Percentiles rank a stretch among this genome's conserved stretches.
phyloP scores from a whole-genome alignment of 2,113 vertebrate species.

The Apteryx owenii region DNA sequence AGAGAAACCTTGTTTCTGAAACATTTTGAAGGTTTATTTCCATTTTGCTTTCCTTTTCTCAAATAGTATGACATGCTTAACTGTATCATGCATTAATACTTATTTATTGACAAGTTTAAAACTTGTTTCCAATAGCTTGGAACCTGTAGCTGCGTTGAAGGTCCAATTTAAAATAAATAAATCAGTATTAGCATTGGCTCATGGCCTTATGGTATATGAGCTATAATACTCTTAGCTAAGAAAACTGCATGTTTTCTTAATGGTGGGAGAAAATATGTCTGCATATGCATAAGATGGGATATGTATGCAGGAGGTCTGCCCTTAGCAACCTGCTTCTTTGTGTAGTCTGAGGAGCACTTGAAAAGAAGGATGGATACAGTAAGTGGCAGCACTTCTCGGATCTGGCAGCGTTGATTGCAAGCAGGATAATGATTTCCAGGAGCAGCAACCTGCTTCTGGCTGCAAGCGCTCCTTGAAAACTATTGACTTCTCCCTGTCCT shows the following conservation, averaged over 20 bases:
- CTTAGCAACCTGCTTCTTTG: background rate
- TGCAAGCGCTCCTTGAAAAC: background rate
- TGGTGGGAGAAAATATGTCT: background rate
- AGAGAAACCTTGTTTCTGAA: background rate
- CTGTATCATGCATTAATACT: background rate
- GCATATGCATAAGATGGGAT: background rate
- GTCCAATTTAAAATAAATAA: too few relatives aligned
- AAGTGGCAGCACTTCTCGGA: background rate
- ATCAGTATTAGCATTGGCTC: background rate
- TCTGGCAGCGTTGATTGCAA: background rate
- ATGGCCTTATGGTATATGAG: background rate
- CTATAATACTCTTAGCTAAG: background rate
- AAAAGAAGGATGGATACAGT: background rate
- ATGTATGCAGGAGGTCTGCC: background rate
- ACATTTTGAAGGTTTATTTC: background rate
- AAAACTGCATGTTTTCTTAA: background rate
- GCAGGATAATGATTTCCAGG: background rate
- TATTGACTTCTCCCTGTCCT: background rate
- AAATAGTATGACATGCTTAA: background rate
- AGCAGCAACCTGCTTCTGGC: background rate
- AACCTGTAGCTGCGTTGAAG: background rate
- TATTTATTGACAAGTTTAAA: background rate
- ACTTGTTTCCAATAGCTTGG: background rate
- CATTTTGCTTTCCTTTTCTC: background rate
- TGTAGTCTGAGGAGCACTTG: background rate